Base-by-base conservation (phyloP, 1,140 invertebrate species). In the Octopus sinensis region DNA sequence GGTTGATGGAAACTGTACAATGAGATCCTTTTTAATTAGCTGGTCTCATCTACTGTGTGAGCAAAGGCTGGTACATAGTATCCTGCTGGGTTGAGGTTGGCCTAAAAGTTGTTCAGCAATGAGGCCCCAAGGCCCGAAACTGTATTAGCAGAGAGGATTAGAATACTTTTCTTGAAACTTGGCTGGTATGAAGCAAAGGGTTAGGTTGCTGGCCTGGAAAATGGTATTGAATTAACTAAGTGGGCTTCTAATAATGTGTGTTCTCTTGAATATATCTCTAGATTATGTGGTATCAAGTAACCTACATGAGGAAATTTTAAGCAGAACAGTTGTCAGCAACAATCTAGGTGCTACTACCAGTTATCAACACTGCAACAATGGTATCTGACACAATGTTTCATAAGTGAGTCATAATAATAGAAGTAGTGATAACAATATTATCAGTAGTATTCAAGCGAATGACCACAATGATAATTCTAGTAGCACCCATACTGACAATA, bases 211-310 rank as follows among this genome's bases (percentile, higher is more conserved):
- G 23, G 96, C 95, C 89, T 95, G 96, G 92, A 97, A 97, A 86
- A 97, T 43, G 30, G 30, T 43, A 43, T 43, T 43, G 30, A 43
- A 43, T 43, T 43, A 43, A 43, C 30, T 43, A 43, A 43, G 30
- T 43, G 0, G 30, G 30, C 30, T 43, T 96, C 89, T 92, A 90
- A 53, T 86, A 87, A 75, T 90, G 0, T 43, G 30, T 93, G 98
- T 94, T 82, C 97, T 94, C 88, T 98, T 1, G 97, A 94, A 98
- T 97, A 90, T 99, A 99, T 89, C 99, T 97, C 1, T 97, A 97
- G 78, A 96, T 96, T 77, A 99, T 92, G 91, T 99, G 97, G 76
- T 43, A 0, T 43, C 30, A 43, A 43, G 30, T 43, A 43, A 43
- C 30, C 30, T 43, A 43, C 2, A 43, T 43, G 30, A 43, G 0